Evolutionary conservation across 2,797 vertebrate species (phyloP).

Genomic region (Linurgus olivaceus): DNA sequence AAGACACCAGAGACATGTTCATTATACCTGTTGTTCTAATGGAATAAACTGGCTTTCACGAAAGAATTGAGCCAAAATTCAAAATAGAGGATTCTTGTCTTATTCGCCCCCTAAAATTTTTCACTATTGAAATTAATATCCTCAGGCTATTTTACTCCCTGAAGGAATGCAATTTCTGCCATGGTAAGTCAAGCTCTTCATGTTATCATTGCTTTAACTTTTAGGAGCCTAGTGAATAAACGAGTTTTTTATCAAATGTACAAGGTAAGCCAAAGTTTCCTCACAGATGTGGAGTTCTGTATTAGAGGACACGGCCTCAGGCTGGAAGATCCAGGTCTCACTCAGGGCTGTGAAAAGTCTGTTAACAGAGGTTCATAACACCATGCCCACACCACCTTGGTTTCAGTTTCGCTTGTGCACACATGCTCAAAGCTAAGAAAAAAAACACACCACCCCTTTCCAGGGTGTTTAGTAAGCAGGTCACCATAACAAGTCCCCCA

Average conservation of each 20-base stretch:
- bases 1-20: neutral
- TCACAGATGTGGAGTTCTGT: neutral
- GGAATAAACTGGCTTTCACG: neutral
- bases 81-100: neutral
- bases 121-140: neutral
- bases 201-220: neutral
- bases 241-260: neutral
- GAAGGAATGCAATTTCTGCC: neutral
- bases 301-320: rapidly evolving
- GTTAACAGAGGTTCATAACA: neutral
- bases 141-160: neutral
- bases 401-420: constrained; percentile 1
- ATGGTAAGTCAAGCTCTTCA: rapidly evolving
- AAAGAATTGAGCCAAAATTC: neutral
- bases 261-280: neutral
- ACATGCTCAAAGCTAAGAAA: neutral
- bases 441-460: neutral
- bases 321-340: neutral
- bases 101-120: neutral
- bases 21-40: neutral
- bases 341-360: neutral
- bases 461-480: neutral
- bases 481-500: neutral
- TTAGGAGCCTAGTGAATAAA: neutral
- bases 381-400: neutral